Evolutionary conservation across 2,113 vertebrate genomes (phyloP), one percentile per base, ranked within the genome.

Genomic region (Pimephales promelas): DNA sequence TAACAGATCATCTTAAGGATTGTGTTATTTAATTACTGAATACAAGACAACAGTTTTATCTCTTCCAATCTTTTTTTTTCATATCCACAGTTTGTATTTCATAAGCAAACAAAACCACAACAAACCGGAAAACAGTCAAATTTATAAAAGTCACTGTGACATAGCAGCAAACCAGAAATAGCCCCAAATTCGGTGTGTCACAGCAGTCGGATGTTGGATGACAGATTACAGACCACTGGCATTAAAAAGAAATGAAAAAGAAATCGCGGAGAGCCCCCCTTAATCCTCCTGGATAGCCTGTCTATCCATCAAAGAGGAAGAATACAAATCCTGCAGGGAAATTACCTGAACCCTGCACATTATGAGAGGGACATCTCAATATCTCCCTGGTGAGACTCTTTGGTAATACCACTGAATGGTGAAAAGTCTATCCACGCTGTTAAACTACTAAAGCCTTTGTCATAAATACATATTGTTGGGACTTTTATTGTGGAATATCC

Each of bases 171-270:
- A 78, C 57, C 71, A 57, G 79, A 83, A 79, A 82, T 84, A 82
- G 77, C 59, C 76, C 85, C 68, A 36, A 56, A 59, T 76, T 45
- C 28, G 83, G 84, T 31, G 86, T 88, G 85, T 89, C 86, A 28
- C 75, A 81, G 90, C 75, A 83, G 90, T 92, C 84, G 84, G 89
- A 87, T 89, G 86, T 86, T 84, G 83, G 54, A 77, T 90, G 84
- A 89, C 90, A 90, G 84, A 89, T 90, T 91, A 89, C 89, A 90
- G 89, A 86, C 57, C 52, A 86, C 57, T 86, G 84, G 89, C 89
- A 92, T 92, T 89, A 92, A 91, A 80, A 93, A 92, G 89, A 93
- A 93, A 93, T 89, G 31, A 90, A 92, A 88, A 93, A 89, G 82
- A 90, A 91, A 94, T 91, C 85, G 87, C 92, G 89, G 47, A 47